These are phyloP conservation scores for Asarcornis scutulata DNA, from an alignment of 2,113 vertebrate genomes.

Conservation along the genomic window DNA sequence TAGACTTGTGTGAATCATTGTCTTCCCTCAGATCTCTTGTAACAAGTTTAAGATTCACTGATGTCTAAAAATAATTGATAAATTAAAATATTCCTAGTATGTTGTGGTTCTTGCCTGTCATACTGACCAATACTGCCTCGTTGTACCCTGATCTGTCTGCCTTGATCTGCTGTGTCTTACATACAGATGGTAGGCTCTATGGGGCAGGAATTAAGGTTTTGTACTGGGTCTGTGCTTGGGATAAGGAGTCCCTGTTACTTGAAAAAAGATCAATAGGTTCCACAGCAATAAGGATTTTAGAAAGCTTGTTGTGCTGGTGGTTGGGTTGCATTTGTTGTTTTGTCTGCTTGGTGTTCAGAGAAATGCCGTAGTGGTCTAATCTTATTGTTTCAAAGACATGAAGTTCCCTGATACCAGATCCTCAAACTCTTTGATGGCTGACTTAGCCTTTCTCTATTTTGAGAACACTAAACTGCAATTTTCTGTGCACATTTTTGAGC, in stretches of 20 bases:
- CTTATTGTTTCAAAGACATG: background rate
- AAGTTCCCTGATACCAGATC: background rate
- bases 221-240: background rate
- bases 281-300: fast-evolving
- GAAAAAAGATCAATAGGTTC: background rate
- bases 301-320: background rate
- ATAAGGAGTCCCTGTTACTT: background rate
- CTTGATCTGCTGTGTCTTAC: background rate
- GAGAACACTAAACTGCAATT: background rate
- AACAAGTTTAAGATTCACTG: background rate
- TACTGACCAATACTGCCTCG: background rate
- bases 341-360: background rate
- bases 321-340: background rate
- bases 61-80: background rate
- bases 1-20: background rate
- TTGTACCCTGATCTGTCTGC: background rate
- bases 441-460: background rate
- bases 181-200: background rate
- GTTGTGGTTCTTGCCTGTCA: background rate
- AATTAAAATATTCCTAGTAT: background rate
- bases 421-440: background rate
- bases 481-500: background rate
- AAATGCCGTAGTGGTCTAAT: background rate
- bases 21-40: background rate
- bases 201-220: background rate